Percentiles rank a stretch among this genome's conserved stretches.
Conservation (phyloP, 2,888 invertebrate genomes). For the Epiblema foenella region DNA sequence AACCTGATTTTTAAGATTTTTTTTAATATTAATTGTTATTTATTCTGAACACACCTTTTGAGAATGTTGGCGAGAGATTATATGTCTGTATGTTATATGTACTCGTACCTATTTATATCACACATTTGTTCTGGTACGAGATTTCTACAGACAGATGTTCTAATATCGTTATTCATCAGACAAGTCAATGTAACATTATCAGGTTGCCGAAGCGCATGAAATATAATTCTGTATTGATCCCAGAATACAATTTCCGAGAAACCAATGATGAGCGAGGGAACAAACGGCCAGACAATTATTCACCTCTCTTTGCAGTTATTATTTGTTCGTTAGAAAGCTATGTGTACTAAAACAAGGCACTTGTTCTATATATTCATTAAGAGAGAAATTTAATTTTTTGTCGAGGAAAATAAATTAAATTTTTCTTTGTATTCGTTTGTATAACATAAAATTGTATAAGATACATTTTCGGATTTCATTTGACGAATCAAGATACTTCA, state of each 20-base stretch:
- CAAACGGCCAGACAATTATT: background rate
- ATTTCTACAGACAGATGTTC: background rate
- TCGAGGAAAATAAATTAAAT: background rate
- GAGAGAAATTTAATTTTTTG: too few relatives aligned
- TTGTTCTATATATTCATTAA: too few relatives aligned
- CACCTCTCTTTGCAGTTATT: background rate
- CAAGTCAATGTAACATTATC: background rate
- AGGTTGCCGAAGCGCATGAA: background rate
- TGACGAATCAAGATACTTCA: too few relatives aligned
- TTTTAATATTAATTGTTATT: too few relatives aligned
- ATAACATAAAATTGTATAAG: too few relatives aligned
- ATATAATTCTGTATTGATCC: slow-evolving; percentile 10
- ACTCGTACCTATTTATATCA: too few relatives aligned
- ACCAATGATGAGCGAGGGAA: background rate
- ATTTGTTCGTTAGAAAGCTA: background rate
- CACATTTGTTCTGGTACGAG: background rate
- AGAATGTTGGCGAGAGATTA: too few relatives aligned
- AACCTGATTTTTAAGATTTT: too few relatives aligned
- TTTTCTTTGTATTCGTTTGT: too few relatives aligned
- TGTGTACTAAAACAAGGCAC: background rate
- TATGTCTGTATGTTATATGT: too few relatives aligned
- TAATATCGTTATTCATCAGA: background rate
- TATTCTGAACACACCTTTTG: too few relatives aligned
- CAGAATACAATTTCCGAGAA: slow-evolving; percentile 4
- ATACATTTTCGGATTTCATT: too few relatives aligned